Percentiles rank a stretch among this genome's conserved stretches.
phyloP scores from a whole-genome alignment of 2,113 vertebrate species.

The Myxocyprinus asiaticus region DNA sequence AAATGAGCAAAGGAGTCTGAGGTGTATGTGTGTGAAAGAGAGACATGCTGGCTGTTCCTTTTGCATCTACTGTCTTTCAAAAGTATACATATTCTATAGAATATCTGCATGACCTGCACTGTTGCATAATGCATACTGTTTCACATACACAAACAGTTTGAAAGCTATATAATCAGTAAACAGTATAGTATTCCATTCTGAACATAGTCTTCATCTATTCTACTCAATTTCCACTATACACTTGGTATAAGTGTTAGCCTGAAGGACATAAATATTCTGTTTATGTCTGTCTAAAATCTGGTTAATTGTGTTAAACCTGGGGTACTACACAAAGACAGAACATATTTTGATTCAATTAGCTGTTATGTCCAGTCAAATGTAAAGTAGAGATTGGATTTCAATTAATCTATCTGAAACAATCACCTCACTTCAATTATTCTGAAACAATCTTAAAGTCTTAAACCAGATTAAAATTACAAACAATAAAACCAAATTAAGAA shows the following conservation, averaged over 20 bases:
- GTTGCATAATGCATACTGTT: too few relatives aligned
- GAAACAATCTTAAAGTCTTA: not conserved
- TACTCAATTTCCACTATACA: too few relatives aligned
- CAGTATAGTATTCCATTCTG: too few relatives aligned
- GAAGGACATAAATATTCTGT: too few relatives aligned
- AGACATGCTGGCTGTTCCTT: not conserved
- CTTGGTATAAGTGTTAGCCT: too few relatives aligned
- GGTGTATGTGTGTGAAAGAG: not conserved
- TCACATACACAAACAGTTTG: too few relatives aligned
- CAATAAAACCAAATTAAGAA: not conserved
- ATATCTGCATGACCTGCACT: too few relatives aligned
- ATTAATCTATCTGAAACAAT: not conserved
- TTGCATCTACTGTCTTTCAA: not conserved
- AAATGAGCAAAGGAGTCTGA: not conserved
- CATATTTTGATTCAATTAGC: not conserved
- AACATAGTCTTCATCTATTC: too few relatives aligned
- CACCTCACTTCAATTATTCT: not conserved
- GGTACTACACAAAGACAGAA: too few relatives aligned
- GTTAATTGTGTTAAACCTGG: too few relatives aligned
- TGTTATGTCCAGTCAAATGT: not conserved
- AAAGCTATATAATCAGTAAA: too few relatives aligned
- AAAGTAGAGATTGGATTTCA: not conserved
- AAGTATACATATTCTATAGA: not conserved
- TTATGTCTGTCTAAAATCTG: too few relatives aligned
- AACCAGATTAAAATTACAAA: slow-evolving; percentile 9